Conservation (phyloP, 2,888 invertebrate genomes). For the Nasonia oneida region DNA sequence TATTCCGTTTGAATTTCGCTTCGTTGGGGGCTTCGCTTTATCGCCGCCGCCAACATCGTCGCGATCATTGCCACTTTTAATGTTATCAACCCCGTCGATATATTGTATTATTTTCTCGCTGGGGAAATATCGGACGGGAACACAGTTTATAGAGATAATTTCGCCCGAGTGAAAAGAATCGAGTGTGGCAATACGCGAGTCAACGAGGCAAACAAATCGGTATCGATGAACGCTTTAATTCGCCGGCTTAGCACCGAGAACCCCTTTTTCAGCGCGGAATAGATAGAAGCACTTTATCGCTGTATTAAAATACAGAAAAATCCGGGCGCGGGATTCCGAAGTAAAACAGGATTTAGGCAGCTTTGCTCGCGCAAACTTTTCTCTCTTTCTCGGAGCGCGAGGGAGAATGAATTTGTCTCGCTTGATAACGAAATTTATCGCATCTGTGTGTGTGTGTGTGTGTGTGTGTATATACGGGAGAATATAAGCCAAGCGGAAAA, state of each 20-base stretch:
- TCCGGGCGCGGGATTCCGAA: neutral
- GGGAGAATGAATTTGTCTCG: conserved; percentile 37
- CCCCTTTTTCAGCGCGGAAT: neutral
- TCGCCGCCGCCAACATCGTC: neutral
- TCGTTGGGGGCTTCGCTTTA: neutral
- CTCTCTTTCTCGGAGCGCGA: no score
- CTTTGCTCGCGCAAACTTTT: conserved; percentile 36
- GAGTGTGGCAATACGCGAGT: neutral
- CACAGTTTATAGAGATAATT: neutral
- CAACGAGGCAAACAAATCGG: neutral
- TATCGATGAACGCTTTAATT: conserved; percentile 22
- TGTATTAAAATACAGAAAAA: conserved; percentile 45
- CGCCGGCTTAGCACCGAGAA: neutral
- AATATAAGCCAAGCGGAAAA: neutral
- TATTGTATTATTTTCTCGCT: neutral
- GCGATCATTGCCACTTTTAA: neutral
- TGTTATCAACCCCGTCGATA: neutral
- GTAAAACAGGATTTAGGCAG: conserved; percentile 48
- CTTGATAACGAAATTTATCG: conserved; percentile 50
- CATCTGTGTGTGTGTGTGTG: neutral
- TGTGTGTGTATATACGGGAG: neutral
- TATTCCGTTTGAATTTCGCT: conserved; percentile 22
- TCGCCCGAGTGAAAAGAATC: neutral
- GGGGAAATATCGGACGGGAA: neutral
- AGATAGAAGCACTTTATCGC: conserved; percentile 10